Evolutionary conservation across 1,140 invertebrate genomes (phyloP).

Genomic region (Drosophila sulfurigaster): DNA sequence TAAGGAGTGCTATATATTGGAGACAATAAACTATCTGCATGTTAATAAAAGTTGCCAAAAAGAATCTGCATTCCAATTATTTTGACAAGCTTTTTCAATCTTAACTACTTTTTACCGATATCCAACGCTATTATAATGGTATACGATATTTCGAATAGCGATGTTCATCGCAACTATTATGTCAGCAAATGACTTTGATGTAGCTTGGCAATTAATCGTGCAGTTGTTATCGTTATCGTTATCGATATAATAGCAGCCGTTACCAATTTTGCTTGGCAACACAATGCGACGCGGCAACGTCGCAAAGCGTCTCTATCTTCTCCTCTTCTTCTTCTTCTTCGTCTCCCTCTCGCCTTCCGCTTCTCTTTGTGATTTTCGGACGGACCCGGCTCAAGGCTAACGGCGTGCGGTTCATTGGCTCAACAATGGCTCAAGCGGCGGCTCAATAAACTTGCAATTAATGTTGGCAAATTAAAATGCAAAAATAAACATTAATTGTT

Average conservation of each 20-base stretch:
- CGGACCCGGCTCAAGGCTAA: constrained; percentile 62
- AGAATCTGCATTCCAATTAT: no score
- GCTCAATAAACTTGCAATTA: constrained; percentile 84
- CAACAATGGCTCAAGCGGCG: constrained; percentile 61
- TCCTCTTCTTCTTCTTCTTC: not conserved
- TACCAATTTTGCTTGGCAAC: not conserved
- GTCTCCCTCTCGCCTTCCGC: not conserved
- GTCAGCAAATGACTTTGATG: no score
- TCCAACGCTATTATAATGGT: no score
- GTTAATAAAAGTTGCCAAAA: no score
- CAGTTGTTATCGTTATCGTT: constrained; percentile 3
- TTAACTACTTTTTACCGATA: no score
- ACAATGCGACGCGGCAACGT: not conserved
- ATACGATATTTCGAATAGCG: no score
- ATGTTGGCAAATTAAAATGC: constrained; percentile 83
- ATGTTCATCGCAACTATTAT: no score
- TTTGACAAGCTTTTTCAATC: not conserved
- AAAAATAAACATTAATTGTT: constrained; percentile 84
- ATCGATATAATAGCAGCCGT: not conserved
- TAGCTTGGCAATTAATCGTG: no score
- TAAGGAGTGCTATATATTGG: no score
- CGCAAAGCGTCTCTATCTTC: no score
- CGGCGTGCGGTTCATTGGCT: constrained; percentile 69
- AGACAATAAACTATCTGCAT: no score
- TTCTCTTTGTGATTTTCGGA: not conserved